These are phyloP conservation scores for Vombatus ursinus DNA, from an alignment of 2,113 vertebrate genomes.

Conservation along the genomic window DNA sequence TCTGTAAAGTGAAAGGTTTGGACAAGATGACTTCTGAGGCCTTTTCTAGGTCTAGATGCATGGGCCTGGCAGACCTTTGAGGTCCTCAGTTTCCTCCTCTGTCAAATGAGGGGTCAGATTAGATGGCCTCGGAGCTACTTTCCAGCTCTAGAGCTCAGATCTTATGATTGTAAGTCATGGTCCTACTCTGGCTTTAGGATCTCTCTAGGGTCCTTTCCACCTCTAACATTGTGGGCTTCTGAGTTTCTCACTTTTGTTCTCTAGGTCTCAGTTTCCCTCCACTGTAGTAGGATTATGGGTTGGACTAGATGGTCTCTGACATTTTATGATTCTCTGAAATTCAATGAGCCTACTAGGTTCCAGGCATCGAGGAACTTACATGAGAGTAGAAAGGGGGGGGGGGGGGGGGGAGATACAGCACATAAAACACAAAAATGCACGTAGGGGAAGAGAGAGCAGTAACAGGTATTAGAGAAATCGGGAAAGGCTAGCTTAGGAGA, in stretches of 20 bases:
- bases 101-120: background rate
- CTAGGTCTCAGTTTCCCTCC: background rate
- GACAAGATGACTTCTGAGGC: too few species aligned
- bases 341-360: too few species aligned
- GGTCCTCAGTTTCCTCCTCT: background rate
- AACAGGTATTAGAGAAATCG: too few species aligned
- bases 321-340: too few species aligned
- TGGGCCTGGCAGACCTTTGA: too few species aligned
- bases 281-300: background rate
- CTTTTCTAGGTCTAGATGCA: background rate
- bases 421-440: too few species aligned
- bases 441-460: too few species aligned
- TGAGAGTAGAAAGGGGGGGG: too few species aligned
- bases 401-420: too few species aligned
- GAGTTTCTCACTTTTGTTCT: background rate
- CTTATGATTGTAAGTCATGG: background rate
- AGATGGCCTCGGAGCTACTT: background rate
- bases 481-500: too few species aligned
- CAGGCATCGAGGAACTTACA: too few species aligned
- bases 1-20: background rate
- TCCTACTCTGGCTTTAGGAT: background rate
- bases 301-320: background rate
- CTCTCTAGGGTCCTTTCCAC: background rate
- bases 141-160: background rate
- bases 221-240: background rate